Conservation (phyloP, 2,113 vertebrate genomes). For the Hemicordylus capensis region DNA sequence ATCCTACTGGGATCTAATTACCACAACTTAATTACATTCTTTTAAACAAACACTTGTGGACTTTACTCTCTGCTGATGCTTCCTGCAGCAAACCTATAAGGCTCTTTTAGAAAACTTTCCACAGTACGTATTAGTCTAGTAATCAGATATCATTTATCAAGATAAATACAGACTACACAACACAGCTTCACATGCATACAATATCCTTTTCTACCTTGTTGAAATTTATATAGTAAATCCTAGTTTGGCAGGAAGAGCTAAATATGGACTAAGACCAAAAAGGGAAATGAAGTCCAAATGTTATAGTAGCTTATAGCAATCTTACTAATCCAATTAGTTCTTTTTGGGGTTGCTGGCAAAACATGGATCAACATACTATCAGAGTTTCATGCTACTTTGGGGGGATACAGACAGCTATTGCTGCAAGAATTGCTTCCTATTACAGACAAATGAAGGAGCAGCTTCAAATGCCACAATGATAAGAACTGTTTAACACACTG, state of each 20-base stretch:
- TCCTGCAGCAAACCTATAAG: conserved; percentile 50
- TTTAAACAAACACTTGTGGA: conserved; percentile 68
- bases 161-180: conserved; percentile 46
- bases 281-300: not conserved
- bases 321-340: not conserved
- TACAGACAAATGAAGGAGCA: not conserved
- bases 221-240: not conserved
- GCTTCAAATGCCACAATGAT: not conserved
- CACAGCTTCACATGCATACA: not conserved
- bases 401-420: not conserved
- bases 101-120: conserved; percentile 56
- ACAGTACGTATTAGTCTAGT: conserved; percentile 27
- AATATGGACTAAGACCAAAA: not conserved
- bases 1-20: conserved; percentile 79
- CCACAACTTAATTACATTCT: conserved; percentile 71
- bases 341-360: not conserved
- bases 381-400: not conserved
- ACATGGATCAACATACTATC: not conserved
- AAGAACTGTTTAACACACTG: not conserved
- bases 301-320: not conserved
- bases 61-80: conserved; percentile 54
- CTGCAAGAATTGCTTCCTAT: too few species aligned
- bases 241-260: not conserved
- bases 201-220: not conserved
- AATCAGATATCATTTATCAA: conserved; percentile 14